Conservation (phyloP, 2,797 vertebrate species). For the Valencia hispanica region DNA sequence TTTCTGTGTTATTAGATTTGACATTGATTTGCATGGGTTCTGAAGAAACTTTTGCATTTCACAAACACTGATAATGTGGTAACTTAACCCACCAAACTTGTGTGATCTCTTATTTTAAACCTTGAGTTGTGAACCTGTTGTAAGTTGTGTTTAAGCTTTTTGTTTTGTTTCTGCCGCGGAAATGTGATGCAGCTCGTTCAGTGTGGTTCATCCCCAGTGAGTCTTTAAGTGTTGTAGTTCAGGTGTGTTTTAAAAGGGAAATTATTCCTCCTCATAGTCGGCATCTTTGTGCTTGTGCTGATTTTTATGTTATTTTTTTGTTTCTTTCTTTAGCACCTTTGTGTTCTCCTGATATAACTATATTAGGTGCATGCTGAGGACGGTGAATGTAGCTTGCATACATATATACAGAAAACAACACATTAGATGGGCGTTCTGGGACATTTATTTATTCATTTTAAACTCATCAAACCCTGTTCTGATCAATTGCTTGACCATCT, state of each 20-base stretch:
- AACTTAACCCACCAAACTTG: constrained; percentile 39
- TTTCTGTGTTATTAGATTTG: constrained; percentile 48
- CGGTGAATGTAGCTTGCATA: constrained; percentile 79
- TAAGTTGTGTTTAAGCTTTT: constrained; percentile 46
- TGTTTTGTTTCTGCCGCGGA: constrained; percentile 63
- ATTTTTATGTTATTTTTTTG: constrained; percentile 75
- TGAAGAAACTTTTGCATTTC: constrained; percentile 51
- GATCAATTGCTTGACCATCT: constrained; percentile 64
- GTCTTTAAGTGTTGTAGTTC: constrained; percentile 54
- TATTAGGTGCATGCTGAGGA: constrained; percentile 67
- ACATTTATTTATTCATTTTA: constrained; percentile 81
- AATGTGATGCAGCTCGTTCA: constrained; percentile 67
- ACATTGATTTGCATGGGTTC: constrained; percentile 68
- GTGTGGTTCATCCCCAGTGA: constrained; percentile 47
- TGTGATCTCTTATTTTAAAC: constrained; percentile 28
- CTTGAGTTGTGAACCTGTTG: constrained; percentile 36
- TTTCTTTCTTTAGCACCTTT: constrained; percentile 73
- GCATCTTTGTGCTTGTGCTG: constrained; percentile 65
- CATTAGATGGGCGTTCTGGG: constrained; percentile 69
- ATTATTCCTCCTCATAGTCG: constrained; percentile 57
- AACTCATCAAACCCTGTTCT: constrained; percentile 76
- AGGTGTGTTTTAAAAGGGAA: constrained; percentile 81
- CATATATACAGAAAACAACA: constrained; percentile 62
- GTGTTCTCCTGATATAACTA: constrained; percentile 63
- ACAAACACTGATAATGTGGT: constrained; percentile 60